Percentiles rank a stretch among this genome's conserved stretches.
phyloP scores from a whole-genome alignment of 2,888 invertebrate species.

The Ferdinandea cuprea region DNA sequence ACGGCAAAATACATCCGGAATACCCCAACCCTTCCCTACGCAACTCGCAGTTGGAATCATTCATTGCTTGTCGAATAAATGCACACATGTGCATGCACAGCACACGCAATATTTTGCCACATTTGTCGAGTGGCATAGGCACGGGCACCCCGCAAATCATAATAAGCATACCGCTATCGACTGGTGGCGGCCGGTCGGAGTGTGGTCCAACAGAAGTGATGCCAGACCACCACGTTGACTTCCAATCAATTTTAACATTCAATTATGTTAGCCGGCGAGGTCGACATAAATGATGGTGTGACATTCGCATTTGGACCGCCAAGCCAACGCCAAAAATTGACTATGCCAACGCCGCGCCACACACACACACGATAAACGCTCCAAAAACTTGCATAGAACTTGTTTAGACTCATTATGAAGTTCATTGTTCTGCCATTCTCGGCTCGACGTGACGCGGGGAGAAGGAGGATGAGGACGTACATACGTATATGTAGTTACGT shows the following conservation, averaged over 20 bases:
- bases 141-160: not conserved
- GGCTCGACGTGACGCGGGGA: too few species aligned
- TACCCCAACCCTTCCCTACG: too few species aligned
- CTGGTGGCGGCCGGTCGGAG: not conserved
- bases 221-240: conserved; percentile 23
- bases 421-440: not conserved
- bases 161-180: not conserved
- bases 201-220: not conserved
- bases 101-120: not conserved
- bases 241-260: conserved; percentile 43
- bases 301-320: too few species aligned
- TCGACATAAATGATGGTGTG: too few species aligned
- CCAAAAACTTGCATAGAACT: conserved; percentile 37
- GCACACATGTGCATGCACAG: conserved; percentile 8
- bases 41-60: not conserved
- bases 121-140: not conserved
- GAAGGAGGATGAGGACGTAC: too few species aligned
- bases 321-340: conserved; percentile 21
- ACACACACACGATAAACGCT: conserved; percentile 13
- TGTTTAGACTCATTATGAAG: not conserved
- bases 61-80: conserved; percentile 1
- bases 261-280: conserved; percentile 42
- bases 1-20: not conserved
- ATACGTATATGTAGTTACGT: not conserved
- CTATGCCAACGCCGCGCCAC: conserved; percentile 18